These are phyloP conservation scores for Butorides virescens DNA, from an alignment of 2,113 vertebrate species.

Conservation along the genomic window DNA sequence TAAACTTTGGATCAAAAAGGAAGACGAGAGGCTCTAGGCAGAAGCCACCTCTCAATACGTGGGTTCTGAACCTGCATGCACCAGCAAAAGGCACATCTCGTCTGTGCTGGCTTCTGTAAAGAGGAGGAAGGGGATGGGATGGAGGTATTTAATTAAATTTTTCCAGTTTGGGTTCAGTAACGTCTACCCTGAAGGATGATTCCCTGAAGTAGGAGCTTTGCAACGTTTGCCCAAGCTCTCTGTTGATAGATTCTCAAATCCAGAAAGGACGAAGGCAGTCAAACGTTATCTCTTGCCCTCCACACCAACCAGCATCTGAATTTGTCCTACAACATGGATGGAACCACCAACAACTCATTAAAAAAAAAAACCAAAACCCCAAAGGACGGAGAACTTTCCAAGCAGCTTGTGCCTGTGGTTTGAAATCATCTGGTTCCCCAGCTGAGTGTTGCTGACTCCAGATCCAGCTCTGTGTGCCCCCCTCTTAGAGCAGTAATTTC, in stretches of 20 bases:
- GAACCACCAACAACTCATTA: background rate
- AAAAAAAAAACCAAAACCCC: background rate
- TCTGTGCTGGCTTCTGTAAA: background rate
- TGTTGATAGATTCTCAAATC: too few relatives aligned
- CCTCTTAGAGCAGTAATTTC: too few relatives aligned
- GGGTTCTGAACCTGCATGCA: background rate
- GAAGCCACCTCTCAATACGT: background rate
- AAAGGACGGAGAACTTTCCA: background rate
- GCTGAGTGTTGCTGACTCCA: background rate
- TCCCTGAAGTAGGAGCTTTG: background rate
- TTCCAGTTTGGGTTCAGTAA: background rate
- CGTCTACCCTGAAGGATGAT: background rate
- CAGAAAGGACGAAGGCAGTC: background rate
- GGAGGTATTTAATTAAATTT: background rate
- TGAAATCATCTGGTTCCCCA: background rate
- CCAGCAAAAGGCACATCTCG: background rate
- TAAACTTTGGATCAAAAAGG: background rate
- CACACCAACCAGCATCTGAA: background rate
- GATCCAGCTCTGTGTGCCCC: background rate
- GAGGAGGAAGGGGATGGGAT: background rate
- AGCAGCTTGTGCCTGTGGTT: background rate
- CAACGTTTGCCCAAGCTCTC: background rate
- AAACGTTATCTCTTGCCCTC: background rate
- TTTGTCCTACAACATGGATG: background rate
- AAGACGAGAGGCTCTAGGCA: background rate